Percentiles rank a stretch among this genome's conserved stretches.
phyloP scores from a whole-genome alignment of 2,797 vertebrate genomes.

The Macroramphosus scolopax region DNA sequence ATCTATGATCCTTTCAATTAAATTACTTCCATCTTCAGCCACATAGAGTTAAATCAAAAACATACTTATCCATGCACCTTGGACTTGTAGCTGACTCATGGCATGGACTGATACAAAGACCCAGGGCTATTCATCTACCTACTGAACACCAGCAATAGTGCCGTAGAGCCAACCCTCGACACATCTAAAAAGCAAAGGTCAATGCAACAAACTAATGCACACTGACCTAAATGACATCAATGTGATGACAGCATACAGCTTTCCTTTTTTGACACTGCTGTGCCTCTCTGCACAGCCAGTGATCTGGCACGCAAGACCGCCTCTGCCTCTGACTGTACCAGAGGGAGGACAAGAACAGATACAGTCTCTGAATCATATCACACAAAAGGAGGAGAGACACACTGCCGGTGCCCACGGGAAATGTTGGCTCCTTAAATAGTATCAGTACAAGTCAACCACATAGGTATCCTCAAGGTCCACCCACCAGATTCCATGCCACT shows the following conservation, averaged over 20 bases:
- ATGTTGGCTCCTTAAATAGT: constrained; percentile 76
- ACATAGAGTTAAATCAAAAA: not conserved
- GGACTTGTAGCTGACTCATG: constrained; percentile 37
- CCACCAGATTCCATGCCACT: constrained; percentile 55
- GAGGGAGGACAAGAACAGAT: constrained; percentile 69
- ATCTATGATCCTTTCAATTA: no score
- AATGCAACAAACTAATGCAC: constrained; percentile 57
- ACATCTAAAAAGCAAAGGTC: constrained; percentile 67
- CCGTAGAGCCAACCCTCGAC: constrained; percentile 40
- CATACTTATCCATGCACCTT: constrained; percentile 21
- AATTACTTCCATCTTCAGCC: no score
- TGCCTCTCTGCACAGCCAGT: constrained; percentile 60
- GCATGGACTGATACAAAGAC: constrained; percentile 24
- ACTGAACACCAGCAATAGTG: constrained; percentile 42
- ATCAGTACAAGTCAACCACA: constrained; percentile 66
- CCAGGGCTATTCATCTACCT: constrained; percentile 39
- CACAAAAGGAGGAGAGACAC: constrained; percentile 69
- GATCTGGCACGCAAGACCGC: constrained; percentile 64
- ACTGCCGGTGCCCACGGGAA: constrained; percentile 72
- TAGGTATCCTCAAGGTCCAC: constrained; percentile 67
- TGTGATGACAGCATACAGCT: constrained; percentile 54
- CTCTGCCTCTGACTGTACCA: constrained; percentile 65
- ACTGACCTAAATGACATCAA: constrained; percentile 73
- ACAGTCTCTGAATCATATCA: constrained; percentile 74
- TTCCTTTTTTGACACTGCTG: constrained; percentile 58